Evolutionary conservation across 1,140 invertebrate genomes (phyloP), one percentile per base, ranked within the genome.

Genomic region (Drosophila nigromelanica): DNA sequence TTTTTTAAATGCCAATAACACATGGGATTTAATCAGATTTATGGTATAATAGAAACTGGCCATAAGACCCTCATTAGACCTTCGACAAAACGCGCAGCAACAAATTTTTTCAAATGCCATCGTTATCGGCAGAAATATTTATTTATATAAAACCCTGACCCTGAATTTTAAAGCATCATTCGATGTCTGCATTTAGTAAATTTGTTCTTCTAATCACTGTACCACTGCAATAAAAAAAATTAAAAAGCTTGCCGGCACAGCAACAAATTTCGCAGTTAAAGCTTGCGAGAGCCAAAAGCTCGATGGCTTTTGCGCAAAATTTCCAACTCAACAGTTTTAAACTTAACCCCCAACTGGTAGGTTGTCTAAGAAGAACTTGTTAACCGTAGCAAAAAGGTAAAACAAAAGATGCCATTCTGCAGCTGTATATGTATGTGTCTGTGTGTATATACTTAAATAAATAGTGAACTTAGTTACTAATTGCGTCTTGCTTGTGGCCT

Each of bases 261-360:
- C n/a, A 30, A 51, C 45, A 33, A 35, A 33, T 21, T 6, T n/a
- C 4, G 35, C 6, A 24, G 11, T 14, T 6, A 18, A 64, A 73
- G 64, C 71, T 60, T 56, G 5, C 18, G 14, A 35, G 42, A 37
- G 27, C 50, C 8, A 61, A 73, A 73, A 73, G 71, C 71, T 35
- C 11, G 51, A 18, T 27, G 15, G 47, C 35, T 35, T 59, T 61
- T 64, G 24, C 40, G 66, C 66, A 21, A 54, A 69, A 69, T 50
- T 69, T 50, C 51, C n/a, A 60, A 24, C 52, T 70, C 60, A 72
- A 71, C 67, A 72, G 67, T 76, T 76, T 59, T 30, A 76, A 76
- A 72, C 56, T 72, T 40, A 54, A 37, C 48, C 40, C 39, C 27
- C 48, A 48, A 52, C 47, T 55, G 67, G 48, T 39, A 64, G 60